Base-by-base conservation (phyloP, 2,113 vertebrate genomes). In the Forbesichthys papilliferus region DNA sequence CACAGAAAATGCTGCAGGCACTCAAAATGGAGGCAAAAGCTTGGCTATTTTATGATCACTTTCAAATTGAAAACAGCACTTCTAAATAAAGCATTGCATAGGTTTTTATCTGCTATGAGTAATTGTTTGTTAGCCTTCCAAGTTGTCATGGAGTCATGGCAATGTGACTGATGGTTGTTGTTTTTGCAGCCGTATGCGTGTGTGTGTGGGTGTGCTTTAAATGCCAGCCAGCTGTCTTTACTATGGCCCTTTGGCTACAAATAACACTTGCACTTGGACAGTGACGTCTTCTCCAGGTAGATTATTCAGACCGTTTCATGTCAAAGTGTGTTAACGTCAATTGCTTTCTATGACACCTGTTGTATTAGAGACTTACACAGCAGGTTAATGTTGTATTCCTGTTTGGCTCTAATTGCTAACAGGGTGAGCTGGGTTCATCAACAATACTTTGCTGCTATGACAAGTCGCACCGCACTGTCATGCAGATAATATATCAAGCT, bases 181-280 rank as follows among this genome's bases (percentile, higher is more conserved):
- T 10, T 59, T 36, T 10, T 73, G 57, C 46, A 65, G 66, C 11
- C 16, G 1, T 20, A 20, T 20, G 36, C 3, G 36, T 42, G 36
- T 65, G 64, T 16, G 68, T 72, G 42, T 66, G 59, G 3, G 33
- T 64, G 61, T 69, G 62, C 60, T 68, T 69, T 18, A 16, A 53
- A 61, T 69, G 64, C 33, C 54, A 53, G 54, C 54, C 70, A 75
- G 68, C 70, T 82, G 76, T 67, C 52, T 80, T 67, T 81, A 71
- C 63, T 73, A 78, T 57, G 27, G 61, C 48, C 27, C 52, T 73
- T 65, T 76, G 79, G 67, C 68, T 63, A 48, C 72, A 77, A 68
- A 66, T 63, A 75, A 68, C 51, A 54, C 16, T 53, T 46, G 62
- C 16, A 67, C 64, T 74, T 48, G 47, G 61, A 65, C 64, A 63